Base-by-base conservation (phyloP, 2,888 invertebrate species). In the Chalcosyrphus nemorum region DNA sequence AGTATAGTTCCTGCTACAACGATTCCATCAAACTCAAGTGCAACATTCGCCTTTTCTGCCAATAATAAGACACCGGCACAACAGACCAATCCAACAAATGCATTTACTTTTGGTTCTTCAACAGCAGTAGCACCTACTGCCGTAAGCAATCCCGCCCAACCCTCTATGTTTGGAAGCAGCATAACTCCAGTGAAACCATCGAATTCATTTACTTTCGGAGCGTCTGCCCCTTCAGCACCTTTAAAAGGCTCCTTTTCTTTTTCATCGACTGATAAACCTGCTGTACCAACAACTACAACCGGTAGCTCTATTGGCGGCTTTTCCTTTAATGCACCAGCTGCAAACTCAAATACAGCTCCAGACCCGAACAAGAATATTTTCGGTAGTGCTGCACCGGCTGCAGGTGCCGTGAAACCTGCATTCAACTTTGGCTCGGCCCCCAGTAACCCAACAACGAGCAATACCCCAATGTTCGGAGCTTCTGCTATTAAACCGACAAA, bases 391-490 rank as follows among this genome's bases (percentile, higher is more conserved):
- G 78, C 47, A 13, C 29, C 63, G 2, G 2, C 56, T 15, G 7
- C 86, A 59, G 72, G 24, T 57, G 71, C 63, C 5, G 13, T 78
- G 65, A 77, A 89, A 66, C 54, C 88, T 86, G 66, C 65, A 70
- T 27, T 88, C 87, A 86, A 56, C n/a, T 89, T 89, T 75, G 87
- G 87, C 2, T 70, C 59, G 7, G 27, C 77, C 9, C 63, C 57
- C 7, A 81, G 65, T 35, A 45, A 52, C 13, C 38, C 56, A 17
- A 24, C 70, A 3, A 38, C 47, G 11, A 27, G 24, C 13, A 61
- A 72, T 15, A 50, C 77, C 1, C 7, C 59, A 9, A 45, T 72
- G 24, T 77, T 82, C 15, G 77, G 66, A 1, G 65, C 61, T 2
- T 13, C 82, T 15, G 9, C 47, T 4, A 11, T 57, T 9, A 35